Base-by-base conservation (phyloP, 2,888 invertebrate species). In the Coecobrya sp. region DNA sequence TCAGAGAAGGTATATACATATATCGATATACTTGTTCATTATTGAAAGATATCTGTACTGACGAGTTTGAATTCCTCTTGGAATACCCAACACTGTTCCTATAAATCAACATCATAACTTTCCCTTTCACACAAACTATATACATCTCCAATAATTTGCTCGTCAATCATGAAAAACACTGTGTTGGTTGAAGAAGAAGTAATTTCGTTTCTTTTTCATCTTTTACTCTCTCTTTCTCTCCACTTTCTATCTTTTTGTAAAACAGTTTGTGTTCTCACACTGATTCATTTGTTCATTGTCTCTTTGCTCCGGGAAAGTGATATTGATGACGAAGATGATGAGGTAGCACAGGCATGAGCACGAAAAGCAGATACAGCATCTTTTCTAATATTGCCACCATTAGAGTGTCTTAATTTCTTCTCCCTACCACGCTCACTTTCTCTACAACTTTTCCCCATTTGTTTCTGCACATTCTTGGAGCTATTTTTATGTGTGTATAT, bases 201-300 rank as follows among this genome's bases (percentile, higher is more conserved):
- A 89, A 89, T 89, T 89, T 89, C 81, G 42, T 89, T 89, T 89
- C 82, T 82, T 52, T 49, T 88, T 42, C 65, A 36, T 88, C 49
- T 59, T 55, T 62, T 22, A 85, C 62, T n/a, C 45, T 76, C 42
- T 42, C 19, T 19, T 10, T 68, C 30, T 36, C 70, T n/a, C 11
- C 25, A 11, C n/a, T 55, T 16, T 36, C 19, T 25, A 45, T 16
- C 16, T 59, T 16, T n/a, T 62, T 62, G 59, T 42, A 84, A 62
- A 62, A 42, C 84, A 84, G 59, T 36, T 59, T 36, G 36, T 84
- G 55, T 55, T 30, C 30, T 81, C 55, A 3, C 42, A 55, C 19
- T 85, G 52, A 91, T 86, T 86, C 85, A 90, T 91, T 91, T 91
- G 91, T 86, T 86, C 79, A 22, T 86, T 91, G 86, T 91, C 91